Evolutionary conservation across 2,113 vertebrate genomes (phyloP), one percentile per base, ranked within the genome.

Genomic region (Stegostoma tigrinum): DNA sequence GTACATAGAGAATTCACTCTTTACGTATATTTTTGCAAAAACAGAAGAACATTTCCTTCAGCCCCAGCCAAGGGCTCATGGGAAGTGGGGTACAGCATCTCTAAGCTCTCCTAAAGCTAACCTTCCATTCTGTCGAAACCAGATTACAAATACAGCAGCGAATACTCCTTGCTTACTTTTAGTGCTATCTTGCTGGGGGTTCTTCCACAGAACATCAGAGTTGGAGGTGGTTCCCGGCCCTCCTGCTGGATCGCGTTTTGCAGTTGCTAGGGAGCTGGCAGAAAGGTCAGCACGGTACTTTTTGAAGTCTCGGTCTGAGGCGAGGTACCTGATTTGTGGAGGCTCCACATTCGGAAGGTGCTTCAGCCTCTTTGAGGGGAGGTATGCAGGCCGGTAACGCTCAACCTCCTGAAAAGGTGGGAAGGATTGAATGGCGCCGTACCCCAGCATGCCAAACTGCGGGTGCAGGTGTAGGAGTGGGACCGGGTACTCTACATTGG

Each of bases 371-470:
- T 96, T 96, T 5, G 93, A 93, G 5, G 78, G 75, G 8, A 6
- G 89, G 45, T 96, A 95, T 0, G 75, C 94, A 21, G 45, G 72
- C 6, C 64, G 55, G 61, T 85, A 96, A 4, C 91, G 27, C 75
- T 96, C 91, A 2, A 96, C 38, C 42, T 96, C 96, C 17, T 64
- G 96, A 68, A 96, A 96, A 23, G 96, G 95, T 12, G 95, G 17
- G 86, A 96, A 96, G 24, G 96, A 96, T 89, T 94, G 96, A 64
- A 96, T 85, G 12, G 96, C 83, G 7, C 95, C 91, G 0, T 96
- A 96, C 1, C 96, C 96, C 83, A 96, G 89, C 83, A 96, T 95
- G 34, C 96, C 95, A 70, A 96, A 96, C 68, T 96, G 96, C 0
- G 95, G 96, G 48, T 96, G 96, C 10, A 96, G 96, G 61, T 96